A percentile compares a stretch with the other conserved stretches of the same genome.
Evolutionary conservation across 2,888 invertebrate species (phyloP).

Genomic region (Phyllotreta striolata): DNA sequence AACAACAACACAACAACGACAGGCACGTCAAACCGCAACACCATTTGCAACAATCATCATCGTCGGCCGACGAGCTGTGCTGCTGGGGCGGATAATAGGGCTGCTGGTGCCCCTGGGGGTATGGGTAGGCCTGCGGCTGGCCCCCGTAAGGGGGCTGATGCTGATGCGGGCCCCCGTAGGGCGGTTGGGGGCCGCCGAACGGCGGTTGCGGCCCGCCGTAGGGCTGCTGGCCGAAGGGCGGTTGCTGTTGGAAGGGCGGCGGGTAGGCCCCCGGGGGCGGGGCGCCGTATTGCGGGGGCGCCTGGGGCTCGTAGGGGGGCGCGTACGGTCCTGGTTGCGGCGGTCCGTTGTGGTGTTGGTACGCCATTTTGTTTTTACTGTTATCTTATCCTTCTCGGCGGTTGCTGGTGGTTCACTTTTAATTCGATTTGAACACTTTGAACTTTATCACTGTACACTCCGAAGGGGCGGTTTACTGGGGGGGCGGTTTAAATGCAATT

Average conservation of each 20-base stretch:
- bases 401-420: no score
- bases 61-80: conserved; percentile 1
- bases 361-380: conserved; percentile 22
- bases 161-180: conserved; percentile 22
- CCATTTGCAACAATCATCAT: conserved; percentile 41
- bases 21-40: conserved; percentile 41
- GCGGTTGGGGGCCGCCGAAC: conserved; percentile 23
- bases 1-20: conserved; percentile 41
- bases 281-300: conserved; percentile 35
- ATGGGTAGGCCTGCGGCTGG: conserved; percentile 24
- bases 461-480: no score
- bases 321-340: conserved; percentile 32
- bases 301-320: conserved; percentile 35
- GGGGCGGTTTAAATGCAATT: no score
- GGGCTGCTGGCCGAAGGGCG: conserved; percentile 30
- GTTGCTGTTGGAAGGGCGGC: conserved; percentile 29
- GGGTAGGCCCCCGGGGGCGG: conserved; percentile 34
- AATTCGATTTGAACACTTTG: no score
- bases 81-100: conserved; percentile 26
- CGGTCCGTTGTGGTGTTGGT: conserved; percentile 36
- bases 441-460: no score
- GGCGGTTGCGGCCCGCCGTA: conserved; percentile 32
- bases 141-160: conserved; percentile 27
- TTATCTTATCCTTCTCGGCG: no score
- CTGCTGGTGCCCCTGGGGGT: conserved; percentile 21